Evolutionary conservation across 2,797 vertebrate genomes (phyloP), one percentile per base, ranked within the genome.

Genomic region (Eulemur coronatus): DNA sequence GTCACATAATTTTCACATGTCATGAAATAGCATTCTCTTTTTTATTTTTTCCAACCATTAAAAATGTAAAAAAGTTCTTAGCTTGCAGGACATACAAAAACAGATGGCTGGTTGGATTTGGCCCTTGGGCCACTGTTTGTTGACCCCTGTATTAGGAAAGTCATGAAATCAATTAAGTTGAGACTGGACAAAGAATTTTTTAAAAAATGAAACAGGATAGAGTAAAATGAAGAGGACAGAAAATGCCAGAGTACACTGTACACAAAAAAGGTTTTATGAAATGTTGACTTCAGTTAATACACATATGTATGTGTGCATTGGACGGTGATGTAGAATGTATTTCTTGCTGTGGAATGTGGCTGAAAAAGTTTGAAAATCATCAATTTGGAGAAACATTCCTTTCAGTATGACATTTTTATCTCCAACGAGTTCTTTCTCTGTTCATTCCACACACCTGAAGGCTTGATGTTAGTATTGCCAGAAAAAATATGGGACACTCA

Each of bases 1-100:
- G 94, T 93, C 67, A 70, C 73, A 7, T 50, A 35, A 84, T 96
- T 93, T 92, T 78, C 43, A 48, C 8, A 10, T 43, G 12, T 55
- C 80, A 55, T 35, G 28, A 87, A 93, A 79, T 65, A 75, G 11
- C 33, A 84, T 95, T 88, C 87, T 82, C n/a, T 57, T 91, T 95
- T 85, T 70, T 9, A 41, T 22, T 43, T 50, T 43, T 38, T n/a
- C 67, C 43, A 86, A 24, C 11, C 43, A 84, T 70, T 87, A 70
- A 91, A 94, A 87, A 65, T 28, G 12, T 69, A 69, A 84, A 91
- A 95, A 48, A 5, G 72, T 70, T 84, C 81, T 89, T 65, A 76
- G 85, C n/a, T 95, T 38, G 15, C 9, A 67, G 28, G 33, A 18
- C 18, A 48, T 41, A 50, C 28, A 55, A 24, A 12, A 93, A 38